Evolutionary conservation across 2,113 vertebrate species (phyloP).

Genomic region (Neomonachus schauinslandi): DNA sequence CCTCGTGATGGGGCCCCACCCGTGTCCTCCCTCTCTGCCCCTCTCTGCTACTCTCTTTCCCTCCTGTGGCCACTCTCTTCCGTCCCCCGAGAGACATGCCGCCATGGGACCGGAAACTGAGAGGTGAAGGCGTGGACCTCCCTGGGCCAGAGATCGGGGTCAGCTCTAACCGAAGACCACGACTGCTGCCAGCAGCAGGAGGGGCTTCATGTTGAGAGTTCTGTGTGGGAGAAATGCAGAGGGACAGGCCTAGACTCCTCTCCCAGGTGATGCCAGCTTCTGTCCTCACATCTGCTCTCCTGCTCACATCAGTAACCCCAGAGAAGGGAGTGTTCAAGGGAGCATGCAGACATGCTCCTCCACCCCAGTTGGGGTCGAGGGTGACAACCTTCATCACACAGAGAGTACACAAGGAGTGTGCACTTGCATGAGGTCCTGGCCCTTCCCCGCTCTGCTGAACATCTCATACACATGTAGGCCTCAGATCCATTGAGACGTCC

Average conservation of each 20-base stretch:
- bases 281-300: too few relatives aligned
- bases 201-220: conserved; percentile 70
- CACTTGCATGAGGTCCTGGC: neutral
- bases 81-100: neutral
- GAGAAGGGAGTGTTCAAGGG: neutral
- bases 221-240: neutral
- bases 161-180: conserved; percentile 72
- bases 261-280: neutral
- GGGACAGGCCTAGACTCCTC: neutral
- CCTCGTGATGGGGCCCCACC: fast-evolving
- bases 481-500: too few relatives aligned
- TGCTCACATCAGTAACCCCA: neutral
- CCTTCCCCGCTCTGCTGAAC: neutral
- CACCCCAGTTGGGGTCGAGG: neutral
- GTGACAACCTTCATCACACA: neutral
- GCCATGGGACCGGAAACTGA: neutral
- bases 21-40: neutral
- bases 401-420: neutral
- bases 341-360: neutral
- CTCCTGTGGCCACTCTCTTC: neutral
- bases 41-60: neutral
- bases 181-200: conserved; percentile 10
- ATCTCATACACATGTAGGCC: neutral
- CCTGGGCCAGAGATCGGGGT: neutral
- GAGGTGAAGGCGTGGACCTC: neutral